Evolutionary conservation across 2,888 invertebrate species (phyloP).

Genomic region (Clostera curtula): DNA sequence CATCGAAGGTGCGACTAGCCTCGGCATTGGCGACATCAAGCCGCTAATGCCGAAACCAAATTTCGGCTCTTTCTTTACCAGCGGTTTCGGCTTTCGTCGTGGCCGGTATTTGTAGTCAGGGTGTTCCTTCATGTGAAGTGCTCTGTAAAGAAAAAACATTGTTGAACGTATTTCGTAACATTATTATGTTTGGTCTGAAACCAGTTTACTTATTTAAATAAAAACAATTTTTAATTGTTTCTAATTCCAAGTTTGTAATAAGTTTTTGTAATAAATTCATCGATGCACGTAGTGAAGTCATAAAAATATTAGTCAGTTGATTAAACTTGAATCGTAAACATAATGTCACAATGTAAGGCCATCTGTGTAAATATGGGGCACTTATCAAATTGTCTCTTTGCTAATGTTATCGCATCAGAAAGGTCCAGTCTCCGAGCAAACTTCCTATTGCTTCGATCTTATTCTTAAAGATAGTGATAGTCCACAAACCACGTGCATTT

Average conservation of each 20-base stretch:
- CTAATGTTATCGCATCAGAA: neutral
- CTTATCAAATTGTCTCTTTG: neutral
- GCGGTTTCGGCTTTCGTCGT: conserved; percentile 88
- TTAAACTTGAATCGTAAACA: no score
- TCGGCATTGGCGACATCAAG: conserved; percentile 75
- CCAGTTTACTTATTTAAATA: no score
- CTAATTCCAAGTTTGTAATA: no score
- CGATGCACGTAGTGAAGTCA: no score
- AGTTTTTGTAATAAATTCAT: no score
- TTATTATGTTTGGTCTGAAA: neutral
- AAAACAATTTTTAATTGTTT: no score
- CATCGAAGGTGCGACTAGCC: conserved; percentile 57
- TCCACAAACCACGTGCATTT: conserved; percentile 9
- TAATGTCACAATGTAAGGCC: no score
- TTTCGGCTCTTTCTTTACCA: conserved; percentile 86
- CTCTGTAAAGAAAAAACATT: conserved; percentile 69
- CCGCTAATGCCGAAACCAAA: conserved; percentile 81
- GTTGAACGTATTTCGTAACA: neutral
- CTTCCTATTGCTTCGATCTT: conserved; percentile 4
- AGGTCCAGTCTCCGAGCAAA: neutral
- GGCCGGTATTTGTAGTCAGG: conserved; percentile 95
- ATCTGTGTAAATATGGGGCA: neutral
- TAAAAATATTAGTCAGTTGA: no score
- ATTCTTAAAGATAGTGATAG: conserved; percentile 7
- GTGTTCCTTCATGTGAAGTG: conserved; percentile 94